These are phyloP conservation scores for Chaetorhynchus papuensis DNA, from an alignment of 2,113 vertebrate genomes.

Conservation along the genomic window DNA sequence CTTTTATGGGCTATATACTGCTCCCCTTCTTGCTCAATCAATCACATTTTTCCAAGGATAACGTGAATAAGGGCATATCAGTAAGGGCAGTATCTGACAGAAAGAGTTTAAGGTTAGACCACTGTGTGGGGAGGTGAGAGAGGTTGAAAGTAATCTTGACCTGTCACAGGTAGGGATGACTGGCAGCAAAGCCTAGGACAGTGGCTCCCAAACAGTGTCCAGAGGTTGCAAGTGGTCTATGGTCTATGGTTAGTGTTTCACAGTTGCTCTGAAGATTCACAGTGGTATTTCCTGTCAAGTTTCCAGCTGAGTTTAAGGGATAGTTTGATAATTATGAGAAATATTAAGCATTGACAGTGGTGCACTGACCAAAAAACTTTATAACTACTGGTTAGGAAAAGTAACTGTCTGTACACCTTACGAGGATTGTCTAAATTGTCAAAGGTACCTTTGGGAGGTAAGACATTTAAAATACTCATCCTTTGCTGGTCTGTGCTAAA, in stretches of 20 bases:
- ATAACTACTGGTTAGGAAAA: background rate
- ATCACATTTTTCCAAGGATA: background rate
- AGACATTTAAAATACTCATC: background rate
- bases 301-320: background rate
- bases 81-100: background rate
- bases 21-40: background rate
- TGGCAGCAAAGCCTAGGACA: background rate
- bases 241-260: background rate
- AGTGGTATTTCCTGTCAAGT: background rate
- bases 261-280: background rate
- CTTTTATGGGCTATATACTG: background rate
- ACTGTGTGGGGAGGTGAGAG: background rate
- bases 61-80: background rate
- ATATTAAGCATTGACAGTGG: background rate
- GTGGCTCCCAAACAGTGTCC: background rate
- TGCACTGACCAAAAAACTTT: background rate
- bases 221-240: background rate
- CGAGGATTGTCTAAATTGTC: background rate
- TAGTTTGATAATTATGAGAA: background rate
- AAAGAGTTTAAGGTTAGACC: background rate
- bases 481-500: background rate
- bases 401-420: rapidly evolving
- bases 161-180: background rate
- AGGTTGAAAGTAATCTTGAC: background rate
- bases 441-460: background rate